Percentiles rank a stretch among this genome's conserved stretches.
Conservation (phyloP, 2,888 invertebrate genomes). For the Herminia tarsipennalis region DNA sequence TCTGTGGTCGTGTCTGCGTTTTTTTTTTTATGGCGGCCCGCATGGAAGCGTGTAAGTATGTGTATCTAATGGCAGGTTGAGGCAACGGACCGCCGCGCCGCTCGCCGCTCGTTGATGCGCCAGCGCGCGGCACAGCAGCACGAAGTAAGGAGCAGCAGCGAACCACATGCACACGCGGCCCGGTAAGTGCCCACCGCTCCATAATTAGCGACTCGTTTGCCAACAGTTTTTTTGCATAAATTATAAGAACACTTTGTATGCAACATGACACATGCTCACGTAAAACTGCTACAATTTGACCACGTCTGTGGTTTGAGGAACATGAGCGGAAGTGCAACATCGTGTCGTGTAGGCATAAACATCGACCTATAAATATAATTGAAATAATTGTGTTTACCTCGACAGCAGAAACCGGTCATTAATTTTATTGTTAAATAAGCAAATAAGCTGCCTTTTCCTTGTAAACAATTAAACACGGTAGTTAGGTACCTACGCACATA, state of each 20-base stretch:
- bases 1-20: background rate
- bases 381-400: conserved; percentile 8
- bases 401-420: conserved; percentile 4
- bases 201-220: conserved; percentile 16
- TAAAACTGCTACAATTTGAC: background rate
- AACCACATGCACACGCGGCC: conserved; percentile 11
- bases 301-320: background rate
- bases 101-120: background rate
- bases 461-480: conserved; percentile 1
- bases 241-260: background rate
- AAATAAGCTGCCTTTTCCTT: conserved; percentile 7
- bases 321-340: background rate
- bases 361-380: conserved; percentile 4
- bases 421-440: conserved; percentile 18
- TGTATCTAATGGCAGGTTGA: conserved; percentile 8
- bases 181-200: conserved; percentile 2
- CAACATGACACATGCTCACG: background rate
- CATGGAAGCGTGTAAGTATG: conserved; percentile 6
- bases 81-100: background rate
- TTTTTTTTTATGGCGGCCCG: conserved; percentile 1
- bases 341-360: background rate
- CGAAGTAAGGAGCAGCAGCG: too few species aligned
- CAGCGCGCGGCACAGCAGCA: too few species aligned
- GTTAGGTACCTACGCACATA: background rate
- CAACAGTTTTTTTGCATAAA: conserved; percentile 1